Conservation (phyloP, 2,888 invertebrate species). For the Melanotus villosus region DNA sequence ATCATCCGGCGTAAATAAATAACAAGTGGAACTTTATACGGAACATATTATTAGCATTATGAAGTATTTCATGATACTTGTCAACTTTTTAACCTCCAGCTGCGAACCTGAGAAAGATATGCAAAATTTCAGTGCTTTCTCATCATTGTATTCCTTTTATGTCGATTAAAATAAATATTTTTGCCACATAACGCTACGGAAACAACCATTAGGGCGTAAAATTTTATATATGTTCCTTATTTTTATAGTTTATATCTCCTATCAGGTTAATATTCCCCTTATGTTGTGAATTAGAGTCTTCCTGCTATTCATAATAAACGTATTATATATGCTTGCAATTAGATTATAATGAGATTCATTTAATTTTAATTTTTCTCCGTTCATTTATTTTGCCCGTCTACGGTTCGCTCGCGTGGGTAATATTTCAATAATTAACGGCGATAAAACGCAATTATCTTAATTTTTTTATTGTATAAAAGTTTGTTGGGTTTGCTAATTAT, state of each 20-base stretch:
- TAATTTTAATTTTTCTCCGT: too few species aligned
- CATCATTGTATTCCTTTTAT: neutral
- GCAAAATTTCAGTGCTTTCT: neutral
- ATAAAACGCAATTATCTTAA: too few species aligned
- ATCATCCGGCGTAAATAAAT: too few species aligned
- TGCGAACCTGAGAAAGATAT: neutral
- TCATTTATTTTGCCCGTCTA: too few species aligned
- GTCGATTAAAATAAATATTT: neutral
- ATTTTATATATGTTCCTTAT: neutral
- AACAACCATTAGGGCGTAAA: slow-evolving; percentile 2
- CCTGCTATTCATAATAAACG: slow-evolving; percentile 15
- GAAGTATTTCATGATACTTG: too few species aligned
- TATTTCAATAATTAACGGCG: too few species aligned
- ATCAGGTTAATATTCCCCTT: slow-evolving; percentile 1
- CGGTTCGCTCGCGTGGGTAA: too few species aligned
- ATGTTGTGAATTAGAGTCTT: slow-evolving; percentile 2
- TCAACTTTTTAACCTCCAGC: neutral
- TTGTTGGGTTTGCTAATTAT: too few species aligned
- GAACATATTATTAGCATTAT: too few species aligned
- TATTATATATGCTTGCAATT: neutral
- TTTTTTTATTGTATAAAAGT: too few species aligned
- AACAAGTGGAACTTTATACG: too few species aligned
- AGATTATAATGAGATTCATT: neutral
- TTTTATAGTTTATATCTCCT: slow-evolving; percentile 1
- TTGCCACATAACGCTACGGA: neutral